Evolutionary conservation across 1,140 invertebrate genomes (phyloP), one percentile per base, ranked within the genome.

Genomic region (Atta colombica): DNA sequence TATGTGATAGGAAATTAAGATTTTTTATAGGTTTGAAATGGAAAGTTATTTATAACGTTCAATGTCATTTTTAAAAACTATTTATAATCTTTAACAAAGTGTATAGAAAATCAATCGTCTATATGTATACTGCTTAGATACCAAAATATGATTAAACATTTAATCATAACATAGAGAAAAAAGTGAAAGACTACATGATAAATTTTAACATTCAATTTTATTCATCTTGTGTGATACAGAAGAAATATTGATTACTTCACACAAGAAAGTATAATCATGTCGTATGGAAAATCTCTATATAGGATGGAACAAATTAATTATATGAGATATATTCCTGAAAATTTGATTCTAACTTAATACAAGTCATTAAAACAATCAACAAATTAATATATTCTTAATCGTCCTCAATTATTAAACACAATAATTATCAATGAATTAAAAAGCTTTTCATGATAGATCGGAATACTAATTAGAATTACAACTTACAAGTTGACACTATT

Each of bases 31-130:
- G 21, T 71, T 81, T 71, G 58, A 81, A 49, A 69, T 71, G 16
- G 51, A 49, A 49, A 81, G 10, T 39, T 84, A 84, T 84, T 84
- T 74, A 84, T 84, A 84, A 61, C 7, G 39, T 49, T 72, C 72
- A 61, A 74, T 49, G 39, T 21, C 25, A 82, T 82, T 61, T 82
- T 82, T 82, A 74, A 72, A 74, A 39, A 61, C 39, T 82, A 82
- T 82, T 82, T 82, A 82, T 82, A 82, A 60, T 31, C 25, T 16
- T 39, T 51, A 84, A 60, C 16, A 35, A 21, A 49, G 80, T 45
- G 8, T 84, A 84, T 84, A 84, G 80, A 74, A 75, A 84, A 84
- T 74, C 80, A 84, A 84, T 74, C 10, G 69, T 51, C 39, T 35
- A 5, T 16, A 31, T 74, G 39, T 45, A 45, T 45, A 45, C 45